A percentile compares a stretch with the other conserved stretches of the same genome.
These are phyloP conservation scores for Volucella zonaria DNA, from an alignment of 2,888 invertebrate species.

Conservation along the genomic window DNA sequence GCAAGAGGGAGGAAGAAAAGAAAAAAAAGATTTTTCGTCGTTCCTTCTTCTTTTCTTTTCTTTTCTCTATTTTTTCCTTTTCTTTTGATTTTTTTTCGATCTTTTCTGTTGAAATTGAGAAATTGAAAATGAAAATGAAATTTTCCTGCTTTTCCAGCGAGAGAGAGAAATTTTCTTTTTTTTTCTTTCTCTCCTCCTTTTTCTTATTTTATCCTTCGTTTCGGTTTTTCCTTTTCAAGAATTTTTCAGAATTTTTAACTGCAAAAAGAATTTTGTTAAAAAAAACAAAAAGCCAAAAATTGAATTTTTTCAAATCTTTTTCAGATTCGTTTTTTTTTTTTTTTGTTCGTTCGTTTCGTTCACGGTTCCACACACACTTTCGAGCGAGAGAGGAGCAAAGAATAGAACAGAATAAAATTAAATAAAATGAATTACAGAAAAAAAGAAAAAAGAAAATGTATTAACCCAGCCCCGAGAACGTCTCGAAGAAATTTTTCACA, in stretches of 20 bases:
- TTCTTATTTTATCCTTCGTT: too few species aligned
- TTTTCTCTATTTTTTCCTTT: too few species aligned
- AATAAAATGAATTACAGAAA: neutral
- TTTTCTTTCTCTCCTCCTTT: too few species aligned
- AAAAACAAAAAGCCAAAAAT: conserved; percentile 16
- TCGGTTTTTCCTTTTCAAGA: neutral
- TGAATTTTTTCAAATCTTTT: too few species aligned
- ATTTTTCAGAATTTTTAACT: conserved; percentile 10
- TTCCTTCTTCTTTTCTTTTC: too few species aligned
- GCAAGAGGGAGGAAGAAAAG: conserved; percentile 43
- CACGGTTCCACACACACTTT: conserved; percentile 52
- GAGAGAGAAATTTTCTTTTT: too few species aligned
- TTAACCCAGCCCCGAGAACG: conserved; percentile 66
- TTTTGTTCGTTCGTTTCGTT: conserved; percentile 47
- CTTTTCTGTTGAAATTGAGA: too few species aligned
- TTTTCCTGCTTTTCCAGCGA: too few species aligned
- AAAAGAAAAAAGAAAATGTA: conserved; percentile 43
- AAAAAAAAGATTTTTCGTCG: conserved; percentile 2
- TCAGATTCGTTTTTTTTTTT: too few species aligned
- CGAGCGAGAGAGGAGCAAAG: too few species aligned
- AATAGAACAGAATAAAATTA: neutral
- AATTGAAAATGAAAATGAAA: too few species aligned
- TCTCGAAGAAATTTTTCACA: conserved; percentile 68
- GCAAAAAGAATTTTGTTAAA: conserved; percentile 18
- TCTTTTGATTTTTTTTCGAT: too few species aligned